Conservation (phyloP, 1,140 invertebrate genomes). For the Gryllus bimaculatus region DNA sequence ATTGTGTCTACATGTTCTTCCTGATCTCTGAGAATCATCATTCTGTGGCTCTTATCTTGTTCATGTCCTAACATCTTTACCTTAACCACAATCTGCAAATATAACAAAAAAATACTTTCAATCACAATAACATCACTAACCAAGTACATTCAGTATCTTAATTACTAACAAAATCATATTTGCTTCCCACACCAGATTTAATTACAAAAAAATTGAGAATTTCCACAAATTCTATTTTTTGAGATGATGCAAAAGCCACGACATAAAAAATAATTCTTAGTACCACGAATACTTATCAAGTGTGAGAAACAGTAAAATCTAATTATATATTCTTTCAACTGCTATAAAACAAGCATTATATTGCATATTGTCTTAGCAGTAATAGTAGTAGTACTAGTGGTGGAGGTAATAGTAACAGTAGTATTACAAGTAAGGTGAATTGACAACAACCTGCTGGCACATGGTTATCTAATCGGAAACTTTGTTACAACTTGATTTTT, state of each 20-base stretch:
- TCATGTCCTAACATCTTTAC: not conserved
- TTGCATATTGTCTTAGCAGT: not conserved
- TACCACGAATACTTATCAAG: not conserved
- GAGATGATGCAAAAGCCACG: no score
- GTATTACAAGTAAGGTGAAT: no score
- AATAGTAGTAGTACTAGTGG: no score
- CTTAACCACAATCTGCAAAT: constrained; percentile 1
- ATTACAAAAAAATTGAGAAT: no score
- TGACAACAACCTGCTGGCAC: no score
- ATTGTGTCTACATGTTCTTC: not conserved
- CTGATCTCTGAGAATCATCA: not conserved
- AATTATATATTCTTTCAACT: not conserved
- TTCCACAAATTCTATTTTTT: no score
- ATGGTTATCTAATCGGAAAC: no score
- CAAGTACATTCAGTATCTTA: not conserved
- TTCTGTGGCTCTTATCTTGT: not conserved
- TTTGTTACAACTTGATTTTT: no score
- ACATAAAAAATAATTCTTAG: no score
- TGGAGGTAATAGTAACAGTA: no score
- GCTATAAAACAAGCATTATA: not conserved
- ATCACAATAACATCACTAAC: not conserved
- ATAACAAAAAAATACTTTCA: constrained; percentile 3
- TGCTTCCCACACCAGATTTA: not conserved
- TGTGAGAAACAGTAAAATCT: not conserved
- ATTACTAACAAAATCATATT: not conserved